Percentiles rank a stretch among this genome's conserved stretches.
Evolutionary conservation across 1,140 invertebrate species (phyloP).

Genomic region (Olivierus martensii): DNA sequence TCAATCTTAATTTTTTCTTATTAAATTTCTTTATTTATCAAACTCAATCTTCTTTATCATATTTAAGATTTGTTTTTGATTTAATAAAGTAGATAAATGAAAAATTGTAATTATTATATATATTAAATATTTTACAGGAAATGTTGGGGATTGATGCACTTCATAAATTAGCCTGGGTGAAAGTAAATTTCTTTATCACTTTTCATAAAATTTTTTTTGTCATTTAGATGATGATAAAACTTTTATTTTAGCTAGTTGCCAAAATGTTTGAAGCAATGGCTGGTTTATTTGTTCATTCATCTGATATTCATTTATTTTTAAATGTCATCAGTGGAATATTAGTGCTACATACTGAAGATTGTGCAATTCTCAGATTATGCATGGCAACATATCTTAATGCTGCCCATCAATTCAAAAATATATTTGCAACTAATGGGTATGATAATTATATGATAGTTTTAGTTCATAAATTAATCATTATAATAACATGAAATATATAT

Average conservation of each 20-base stretch:
- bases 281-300: conserved; percentile 92
- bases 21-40: too few species aligned
- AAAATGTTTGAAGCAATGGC: conserved; percentile 99
- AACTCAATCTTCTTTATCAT: too few species aligned
- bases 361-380: conserved; percentile 85
- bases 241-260: conserved; percentile 55
- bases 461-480: too few species aligned
- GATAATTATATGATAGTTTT: too few species aligned
- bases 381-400: conserved; percentile 96
- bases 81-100: too few species aligned
- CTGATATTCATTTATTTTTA: conserved; percentile 92
- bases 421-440: conserved; percentile 93
- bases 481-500: too few species aligned
- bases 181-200: conserved; percentile 29
- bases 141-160: conserved; percentile 86
- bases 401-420: conserved; percentile 96
- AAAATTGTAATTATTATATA: too few species aligned
- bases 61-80: too few species aligned
- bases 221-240: not conserved
- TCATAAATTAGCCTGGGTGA: conserved; percentile 98
- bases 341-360: conserved; percentile 93
- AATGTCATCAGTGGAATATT: conserved; percentile 95
- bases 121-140: conserved; percentile 46
- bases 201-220: conserved; percentile 1
- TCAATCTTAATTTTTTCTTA: too few species aligned